A percentile compares a stretch with the other conserved stretches of the same genome.
Evolutionary conservation across 2,888 invertebrate species (phyloP).

Genomic region (Brassicogethes aeneus): DNA sequence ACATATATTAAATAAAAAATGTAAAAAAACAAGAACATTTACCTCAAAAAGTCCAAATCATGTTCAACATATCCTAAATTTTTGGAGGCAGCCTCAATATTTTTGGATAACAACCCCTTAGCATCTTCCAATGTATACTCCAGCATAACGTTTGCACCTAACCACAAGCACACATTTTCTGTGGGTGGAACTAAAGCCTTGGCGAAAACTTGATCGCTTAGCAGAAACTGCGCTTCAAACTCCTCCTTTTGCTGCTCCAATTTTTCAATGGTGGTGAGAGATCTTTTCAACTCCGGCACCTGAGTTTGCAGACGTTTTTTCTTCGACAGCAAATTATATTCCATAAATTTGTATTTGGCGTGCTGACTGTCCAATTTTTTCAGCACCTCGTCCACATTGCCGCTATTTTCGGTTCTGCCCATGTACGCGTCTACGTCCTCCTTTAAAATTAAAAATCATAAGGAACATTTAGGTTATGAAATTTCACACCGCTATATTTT

Average conservation of each 20-base stretch:
- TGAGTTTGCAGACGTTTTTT: slow-evolving; percentile 80
- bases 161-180: slow-evolving; percentile 76
- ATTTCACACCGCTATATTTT: too few species aligned
- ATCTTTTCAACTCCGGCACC: slow-evolving; percentile 89
- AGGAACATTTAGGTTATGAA: slow-evolving; percentile 16
- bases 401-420: slow-evolving; percentile 71
- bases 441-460: slow-evolving; percentile 41
- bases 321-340: slow-evolving; percentile 80
- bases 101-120: slow-evolving; percentile 70
- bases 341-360: slow-evolving; percentile 96
- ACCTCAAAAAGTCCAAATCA: slow-evolving; percentile 88
- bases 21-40: slow-evolving; percentile 13
- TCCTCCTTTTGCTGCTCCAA: slow-evolving; percentile 72
- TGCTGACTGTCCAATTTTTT: slow-evolving; percentile 86
- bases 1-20: slow-evolving; percentile 18
- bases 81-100: slow-evolving; percentile 74
- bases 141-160: slow-evolving; percentile 93
- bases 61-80: slow-evolving; percentile 80
- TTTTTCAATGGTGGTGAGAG: slow-evolving; percentile 85
- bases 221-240: slow-evolving; percentile 79
- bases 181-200: slow-evolving; percentile 84
- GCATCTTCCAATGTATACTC: slow-evolving; percentile 92
- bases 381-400: slow-evolving; percentile 77
- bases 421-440: slow-evolving; percentile 95
- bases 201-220: slow-evolving; percentile 78